phyloP scores from a whole-genome alignment of 1,140 invertebrate species.

The Cyphomyrmex costatus region DNA sequence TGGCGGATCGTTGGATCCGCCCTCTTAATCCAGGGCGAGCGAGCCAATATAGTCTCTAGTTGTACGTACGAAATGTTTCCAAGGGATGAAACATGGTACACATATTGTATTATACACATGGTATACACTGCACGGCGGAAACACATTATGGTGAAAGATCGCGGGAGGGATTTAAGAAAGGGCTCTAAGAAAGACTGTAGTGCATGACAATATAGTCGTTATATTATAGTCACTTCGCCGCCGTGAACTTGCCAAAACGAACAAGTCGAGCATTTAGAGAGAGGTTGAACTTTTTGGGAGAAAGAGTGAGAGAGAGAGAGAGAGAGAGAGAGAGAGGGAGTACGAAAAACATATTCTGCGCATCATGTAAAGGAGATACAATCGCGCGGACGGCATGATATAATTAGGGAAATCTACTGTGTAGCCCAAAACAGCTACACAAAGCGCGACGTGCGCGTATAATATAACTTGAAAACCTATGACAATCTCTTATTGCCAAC shows the following conservation, averaged over 20 bases:
- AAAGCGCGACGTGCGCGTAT: constrained; percentile 22
- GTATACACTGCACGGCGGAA: constrained; percentile 12
- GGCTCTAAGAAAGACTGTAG: constrained; percentile 83
- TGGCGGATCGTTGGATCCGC: constrained; percentile 35
- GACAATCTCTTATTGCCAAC: constrained; percentile 83
- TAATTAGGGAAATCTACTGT: constrained; percentile 34
- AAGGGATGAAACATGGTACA: constrained; percentile 6
- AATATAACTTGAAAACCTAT: constrained; percentile 73
- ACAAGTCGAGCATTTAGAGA: constrained; percentile 41
- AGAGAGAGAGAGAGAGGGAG: not conserved
- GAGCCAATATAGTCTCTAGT: constrained; percentile 35
- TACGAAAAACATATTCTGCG: not conserved
- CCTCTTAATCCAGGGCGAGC: constrained; percentile 66
- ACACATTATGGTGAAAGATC: constrained; percentile 15
- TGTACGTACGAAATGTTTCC: constrained; percentile 37
- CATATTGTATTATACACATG: not conserved
- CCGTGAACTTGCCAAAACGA: constrained; percentile 74
- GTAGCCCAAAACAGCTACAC: constrained; percentile 15
- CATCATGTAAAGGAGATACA: constrained; percentile 3
- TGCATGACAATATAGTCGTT: constrained; percentile 86
- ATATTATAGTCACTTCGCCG: constrained; percentile 75
- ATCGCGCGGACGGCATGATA: not conserved
- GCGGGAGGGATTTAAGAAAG: constrained; percentile 53
- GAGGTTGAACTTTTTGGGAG: not conserved
- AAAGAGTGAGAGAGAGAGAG: not conserved